phyloP scores from a whole-genome alignment of 1,140 invertebrate species.

The Ephestia elutella region DNA sequence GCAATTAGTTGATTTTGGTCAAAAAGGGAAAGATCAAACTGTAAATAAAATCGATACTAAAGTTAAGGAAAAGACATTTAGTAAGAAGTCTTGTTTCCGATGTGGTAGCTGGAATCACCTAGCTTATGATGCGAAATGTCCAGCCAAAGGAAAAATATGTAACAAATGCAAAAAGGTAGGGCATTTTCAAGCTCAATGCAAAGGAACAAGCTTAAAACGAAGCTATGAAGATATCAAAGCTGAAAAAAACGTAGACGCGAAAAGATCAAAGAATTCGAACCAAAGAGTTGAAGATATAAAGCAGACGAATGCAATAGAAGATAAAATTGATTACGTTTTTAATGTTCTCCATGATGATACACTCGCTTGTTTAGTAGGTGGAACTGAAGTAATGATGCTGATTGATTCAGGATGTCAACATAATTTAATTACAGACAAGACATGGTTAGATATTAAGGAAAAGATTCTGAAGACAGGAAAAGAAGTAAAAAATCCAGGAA shows the following conservation, averaged over 20 bases:
- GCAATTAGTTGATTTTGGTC: constrained; percentile 12
- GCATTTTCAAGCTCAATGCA: neutral
- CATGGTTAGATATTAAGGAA: constrained; percentile 16
- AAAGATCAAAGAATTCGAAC: too few species aligned
- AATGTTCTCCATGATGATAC: constrained; percentile 20
- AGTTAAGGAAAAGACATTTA: neutral
- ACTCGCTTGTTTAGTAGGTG: constrained; percentile 23
- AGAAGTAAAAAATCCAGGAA: constrained; percentile 18
- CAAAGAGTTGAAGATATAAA: too few species aligned
- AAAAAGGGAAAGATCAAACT: neutral
- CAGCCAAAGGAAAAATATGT: neutral
- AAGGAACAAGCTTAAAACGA: neutral
- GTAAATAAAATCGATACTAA: neutral
- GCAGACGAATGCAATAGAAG: too few species aligned
- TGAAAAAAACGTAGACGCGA: too few species aligned
- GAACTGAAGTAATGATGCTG: constrained; percentile 20
- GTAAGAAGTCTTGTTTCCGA: neutral
- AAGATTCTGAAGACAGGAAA: constrained; percentile 19
- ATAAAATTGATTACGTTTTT: constrained; percentile 27
- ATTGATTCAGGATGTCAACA: constrained; percentile 32
- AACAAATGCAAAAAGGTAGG: neutral
- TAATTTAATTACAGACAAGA: constrained; percentile 29
- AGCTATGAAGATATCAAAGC: neutral
- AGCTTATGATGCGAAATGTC: neutral
- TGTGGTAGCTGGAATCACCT: neutral